Percentiles rank a stretch among this genome's conserved stretches.
These are phyloP conservation scores for Thamnophis elegans DNA, from an alignment of 2,797 vertebrate genomes.

Conservation along the genomic window DNA sequence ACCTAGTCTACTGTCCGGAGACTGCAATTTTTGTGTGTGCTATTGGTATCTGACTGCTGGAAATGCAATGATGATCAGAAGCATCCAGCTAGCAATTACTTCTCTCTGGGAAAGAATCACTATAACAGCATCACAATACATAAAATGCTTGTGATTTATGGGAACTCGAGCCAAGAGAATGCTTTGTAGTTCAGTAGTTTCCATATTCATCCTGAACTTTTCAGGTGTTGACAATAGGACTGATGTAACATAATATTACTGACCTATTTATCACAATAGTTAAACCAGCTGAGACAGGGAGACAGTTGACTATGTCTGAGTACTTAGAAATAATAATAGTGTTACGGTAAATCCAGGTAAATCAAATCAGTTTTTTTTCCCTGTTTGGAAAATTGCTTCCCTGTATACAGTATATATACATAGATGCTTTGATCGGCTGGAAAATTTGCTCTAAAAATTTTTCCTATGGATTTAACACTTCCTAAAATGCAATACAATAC, in stretches of 20 bases:
- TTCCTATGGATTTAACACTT: background rate
- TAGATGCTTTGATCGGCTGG: background rate
- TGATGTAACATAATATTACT: background rate
- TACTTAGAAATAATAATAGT: background rate
- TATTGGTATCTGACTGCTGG: background rate
- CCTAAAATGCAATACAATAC: no score
- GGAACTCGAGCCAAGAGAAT: background rate
- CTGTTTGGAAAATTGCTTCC: background rate
- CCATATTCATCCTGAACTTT: background rate
- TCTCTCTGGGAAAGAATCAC: background rate
- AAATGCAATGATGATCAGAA: background rate
- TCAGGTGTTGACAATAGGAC: background rate
- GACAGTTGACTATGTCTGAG: background rate
- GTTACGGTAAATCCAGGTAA: background rate
- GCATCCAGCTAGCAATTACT: background rate
- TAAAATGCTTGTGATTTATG: background rate
- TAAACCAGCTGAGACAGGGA: background rate
- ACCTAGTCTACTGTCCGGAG: background rate
- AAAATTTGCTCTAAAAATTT: background rate
- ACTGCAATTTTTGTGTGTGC: background rate
- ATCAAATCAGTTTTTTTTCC: background rate
- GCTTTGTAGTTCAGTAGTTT: background rate
- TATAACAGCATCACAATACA: background rate
- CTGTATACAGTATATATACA: background rate
- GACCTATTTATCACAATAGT: background rate